Evolutionary conservation across 1,140 invertebrate genomes (phyloP).

Genomic region (Parapsyche elsis): DNA sequence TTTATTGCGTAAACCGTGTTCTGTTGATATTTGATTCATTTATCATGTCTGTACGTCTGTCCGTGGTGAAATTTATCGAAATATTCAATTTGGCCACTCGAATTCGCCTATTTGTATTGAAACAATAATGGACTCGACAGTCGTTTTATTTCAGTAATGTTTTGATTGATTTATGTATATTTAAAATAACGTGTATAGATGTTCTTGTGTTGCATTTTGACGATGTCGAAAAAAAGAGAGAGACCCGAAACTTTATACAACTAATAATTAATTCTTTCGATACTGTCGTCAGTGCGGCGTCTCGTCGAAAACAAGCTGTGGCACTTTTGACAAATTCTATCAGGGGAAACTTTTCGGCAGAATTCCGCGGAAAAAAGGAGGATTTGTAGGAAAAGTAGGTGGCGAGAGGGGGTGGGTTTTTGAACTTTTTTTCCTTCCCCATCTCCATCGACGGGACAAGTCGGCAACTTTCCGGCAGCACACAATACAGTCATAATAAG

Average conservation of each 20-base stretch:
- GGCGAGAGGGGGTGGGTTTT: background rate
- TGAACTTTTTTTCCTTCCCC: background rate
- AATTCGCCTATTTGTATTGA: too few relatives aligned
- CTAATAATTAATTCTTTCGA: conserved; percentile 42
- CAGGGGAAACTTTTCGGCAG: conserved; percentile 16
- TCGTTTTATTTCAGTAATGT: too few relatives aligned
- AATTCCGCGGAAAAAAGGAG: conserved; percentile 14
- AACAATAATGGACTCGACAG: too few relatives aligned
- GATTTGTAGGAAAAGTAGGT: background rate
- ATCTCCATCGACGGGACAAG: background rate
- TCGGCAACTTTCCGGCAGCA: conserved; percentile 5
- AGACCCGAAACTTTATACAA: background rate
- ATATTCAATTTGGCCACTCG: too few relatives aligned
- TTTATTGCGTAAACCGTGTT: too few relatives aligned
- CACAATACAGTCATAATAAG: conserved; percentile 37
- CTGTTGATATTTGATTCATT: too few relatives aligned
- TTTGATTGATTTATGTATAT: too few relatives aligned
- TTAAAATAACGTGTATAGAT: too few relatives aligned
- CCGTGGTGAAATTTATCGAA: too few relatives aligned
- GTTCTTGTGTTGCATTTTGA: too few relatives aligned
- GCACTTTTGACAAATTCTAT: conserved; percentile 47
- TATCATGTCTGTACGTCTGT: too few relatives aligned
- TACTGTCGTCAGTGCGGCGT: background rate
- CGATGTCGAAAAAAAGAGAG: too few relatives aligned
- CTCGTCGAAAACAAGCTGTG: conserved; percentile 40